Percentiles rank a stretch among this genome's conserved stretches.
Evolutionary conservation across 1,140 invertebrate genomes (phyloP).

Genomic region (Euura saliciscinereae): DNA sequence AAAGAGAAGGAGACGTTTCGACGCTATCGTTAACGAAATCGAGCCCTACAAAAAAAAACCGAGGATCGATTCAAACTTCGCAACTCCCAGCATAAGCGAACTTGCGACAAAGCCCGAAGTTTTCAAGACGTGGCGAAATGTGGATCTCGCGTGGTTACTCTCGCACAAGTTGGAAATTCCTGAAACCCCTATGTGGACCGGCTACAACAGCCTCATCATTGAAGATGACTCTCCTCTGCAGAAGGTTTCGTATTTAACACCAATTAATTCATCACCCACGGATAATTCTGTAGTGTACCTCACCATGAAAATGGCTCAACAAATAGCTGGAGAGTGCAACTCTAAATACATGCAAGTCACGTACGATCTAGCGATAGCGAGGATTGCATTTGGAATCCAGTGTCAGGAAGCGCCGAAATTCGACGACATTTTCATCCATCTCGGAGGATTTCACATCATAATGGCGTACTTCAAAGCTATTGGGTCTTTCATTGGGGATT

Average conservation of each 20-base stretch:
- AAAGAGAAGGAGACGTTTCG: slow-evolving; percentile 24
- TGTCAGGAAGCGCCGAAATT: slow-evolving; percentile 38
- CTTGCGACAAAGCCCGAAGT: slow-evolving; percentile 7
- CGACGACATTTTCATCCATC: slow-evolving; percentile 57
- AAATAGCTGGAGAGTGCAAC: slow-evolving; percentile 34
- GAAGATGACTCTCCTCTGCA: slow-evolving; percentile 25
- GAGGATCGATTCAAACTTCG: slow-evolving; percentile 27
- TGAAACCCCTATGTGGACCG: slow-evolving; percentile 36
- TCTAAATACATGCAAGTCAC: slow-evolving; percentile 44
- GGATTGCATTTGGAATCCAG: slow-evolving; percentile 50
- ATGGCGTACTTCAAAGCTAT: slow-evolving; percentile 49
- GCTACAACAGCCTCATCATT: slow-evolving; percentile 28
- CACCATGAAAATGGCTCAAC: slow-evolving; percentile 37
- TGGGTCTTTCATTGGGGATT: neutral
- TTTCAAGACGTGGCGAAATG: slow-evolving; percentile 9
- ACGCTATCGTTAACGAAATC: slow-evolving; percentile 25
- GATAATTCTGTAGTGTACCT: slow-evolving; percentile 37
- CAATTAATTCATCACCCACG: slow-evolving; percentile 47
- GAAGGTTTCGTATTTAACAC: slow-evolving; percentile 35
- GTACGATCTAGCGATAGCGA: slow-evolving; percentile 51
- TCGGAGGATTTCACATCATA: slow-evolving; percentile 59
- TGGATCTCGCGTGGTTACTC: slow-evolving; percentile 26
- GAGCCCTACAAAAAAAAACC: slow-evolving; percentile 33
- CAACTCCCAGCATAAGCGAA: slow-evolving; percentile 6
- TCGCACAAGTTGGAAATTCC: slow-evolving; percentile 22